These are phyloP conservation scores for Campoletis sonorensis DNA, from an alignment of 1,140 invertebrate species.

Conservation along the genomic window DNA sequence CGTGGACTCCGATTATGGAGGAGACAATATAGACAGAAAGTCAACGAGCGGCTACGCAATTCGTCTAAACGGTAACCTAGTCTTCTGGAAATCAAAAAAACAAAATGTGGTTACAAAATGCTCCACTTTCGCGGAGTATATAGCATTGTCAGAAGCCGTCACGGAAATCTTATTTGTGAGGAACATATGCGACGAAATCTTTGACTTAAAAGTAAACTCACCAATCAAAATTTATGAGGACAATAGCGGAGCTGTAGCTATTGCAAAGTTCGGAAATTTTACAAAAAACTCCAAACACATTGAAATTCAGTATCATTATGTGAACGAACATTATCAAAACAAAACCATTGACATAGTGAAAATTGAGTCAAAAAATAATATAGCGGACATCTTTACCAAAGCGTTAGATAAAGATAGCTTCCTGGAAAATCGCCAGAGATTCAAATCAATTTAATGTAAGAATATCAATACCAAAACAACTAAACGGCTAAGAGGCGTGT, in stretches of 20 bases:
- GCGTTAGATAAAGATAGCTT: too few relatives aligned
- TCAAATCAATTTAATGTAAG: too few relatives aligned
- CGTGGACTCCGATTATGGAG: neutral
- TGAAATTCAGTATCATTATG: conserved; percentile 40
- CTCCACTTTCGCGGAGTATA: neutral
- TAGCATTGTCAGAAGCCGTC: neutral
- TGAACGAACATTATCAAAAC: conserved; percentile 34
- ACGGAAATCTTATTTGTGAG: neutral
- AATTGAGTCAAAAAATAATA: conserved; percentile 4
- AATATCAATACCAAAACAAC: too few relatives aligned
- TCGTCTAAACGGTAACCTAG: neutral
- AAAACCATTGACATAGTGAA: conserved; percentile 26
- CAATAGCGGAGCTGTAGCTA: conserved; percentile 29
- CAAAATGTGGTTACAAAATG: neutral
- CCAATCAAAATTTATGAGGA: conserved; percentile 37
- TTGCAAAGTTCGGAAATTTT: conserved; percentile 38
- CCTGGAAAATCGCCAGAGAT: too few relatives aligned
- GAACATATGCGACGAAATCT: neutral
- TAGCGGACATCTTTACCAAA: neutral
- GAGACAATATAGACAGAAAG: neutral
- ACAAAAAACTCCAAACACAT: conserved; percentile 45
- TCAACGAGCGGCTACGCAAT: neutral
- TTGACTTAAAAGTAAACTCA: neutral
- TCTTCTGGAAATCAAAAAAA: neutral
- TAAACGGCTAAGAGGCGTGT: too few relatives aligned